Base-by-base conservation (phyloP, 2,113 vertebrate genomes). In the Tauraco erythrolophus region DNA sequence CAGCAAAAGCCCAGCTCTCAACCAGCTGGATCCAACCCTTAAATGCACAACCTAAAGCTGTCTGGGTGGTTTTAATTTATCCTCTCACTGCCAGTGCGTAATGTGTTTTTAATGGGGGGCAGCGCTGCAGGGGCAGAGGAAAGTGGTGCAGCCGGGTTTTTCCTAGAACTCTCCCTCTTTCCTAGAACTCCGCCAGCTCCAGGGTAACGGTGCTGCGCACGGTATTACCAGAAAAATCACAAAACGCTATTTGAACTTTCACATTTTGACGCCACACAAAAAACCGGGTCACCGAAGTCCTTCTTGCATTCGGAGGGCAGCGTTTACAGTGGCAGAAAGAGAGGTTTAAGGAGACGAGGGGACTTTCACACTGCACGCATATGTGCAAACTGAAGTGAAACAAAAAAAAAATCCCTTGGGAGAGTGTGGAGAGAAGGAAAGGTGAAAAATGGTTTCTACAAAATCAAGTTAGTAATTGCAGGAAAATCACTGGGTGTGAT, bases 91-190 rank as follows among this genome's bases (percentile, higher is more conserved):
- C 53, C 41, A 41, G 37, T 19, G 39, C 7, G 0, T 88, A 97
- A 94, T 96, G 93, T 6, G 21, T 89, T 94, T 97, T 95, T 95
- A 92, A 96, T 57, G 54, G 93, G 30, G 94, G 86, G 74, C 76
- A 94, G 83, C 0, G 0, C 57, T 65, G 56, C 57, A 58, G 41
- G 77, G 91, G 57, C 91, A 97, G 57, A 79, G 69, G 5, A 69
- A 84, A 91, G 66, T 41, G 75, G 43, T 88, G 90, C 70, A 0
- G 22, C 25, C 1, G 5, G 50, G 46, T 60, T 96, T 86, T 92
- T 96, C 89, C 92, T 94, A 97, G 94, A 95, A 95, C 6, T 88
- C 92, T 74, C 35, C 45, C 58, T 82, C 65, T 72, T 97, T 96
- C 89, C 92, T 96, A 97, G 84, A 96, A 91, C 30, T 92, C 72